Evolutionary conservation across 2,888 invertebrate species (phyloP).

Genomic region (Melanophora roralis): DNA sequence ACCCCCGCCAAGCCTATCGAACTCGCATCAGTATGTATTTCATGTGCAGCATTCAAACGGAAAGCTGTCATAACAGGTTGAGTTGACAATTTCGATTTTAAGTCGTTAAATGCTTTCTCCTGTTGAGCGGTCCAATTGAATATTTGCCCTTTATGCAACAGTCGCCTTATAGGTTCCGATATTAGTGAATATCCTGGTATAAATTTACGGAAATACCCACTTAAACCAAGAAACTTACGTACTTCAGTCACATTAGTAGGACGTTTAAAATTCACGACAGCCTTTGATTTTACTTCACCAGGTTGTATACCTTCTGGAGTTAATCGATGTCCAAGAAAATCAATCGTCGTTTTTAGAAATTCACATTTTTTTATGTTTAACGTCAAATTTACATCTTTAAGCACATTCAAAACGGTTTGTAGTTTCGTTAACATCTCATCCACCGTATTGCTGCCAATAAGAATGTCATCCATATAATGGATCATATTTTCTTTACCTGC

Average conservation of each 20-base stretch:
- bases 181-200: constrained; percentile 38
- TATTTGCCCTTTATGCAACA: constrained; percentile 16
- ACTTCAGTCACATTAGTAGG: constrained; percentile 41
- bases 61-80: constrained; percentile 2
- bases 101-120: constrained; percentile 9
- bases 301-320: constrained; percentile 35
- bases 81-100: constrained; percentile 4
- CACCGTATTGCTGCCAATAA: neutral
- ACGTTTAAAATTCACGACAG: neutral
- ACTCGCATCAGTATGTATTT: neutral
- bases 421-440: neutral
- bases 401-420: too few relatives aligned
- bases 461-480: neutral
- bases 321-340: constrained; percentile 36
- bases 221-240: constrained; percentile 51
- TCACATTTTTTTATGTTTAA: constrained; percentile 56
- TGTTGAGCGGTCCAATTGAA: constrained; percentile 29
- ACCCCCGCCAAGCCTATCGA: too few relatives aligned
- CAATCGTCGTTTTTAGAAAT: neutral
- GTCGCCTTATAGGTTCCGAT: constrained; percentile 24
- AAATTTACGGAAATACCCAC: constrained; percentile 54
- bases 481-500: neutral
- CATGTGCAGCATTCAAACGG: neutral
- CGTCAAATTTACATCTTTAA: too few relatives aligned
- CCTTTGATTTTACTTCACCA: neutral